A percentile compares a stretch with the other conserved stretches of the same genome.
phyloP scores from a whole-genome alignment of 2,888 invertebrate species.

The Sinopyrophorus schimmeli region DNA sequence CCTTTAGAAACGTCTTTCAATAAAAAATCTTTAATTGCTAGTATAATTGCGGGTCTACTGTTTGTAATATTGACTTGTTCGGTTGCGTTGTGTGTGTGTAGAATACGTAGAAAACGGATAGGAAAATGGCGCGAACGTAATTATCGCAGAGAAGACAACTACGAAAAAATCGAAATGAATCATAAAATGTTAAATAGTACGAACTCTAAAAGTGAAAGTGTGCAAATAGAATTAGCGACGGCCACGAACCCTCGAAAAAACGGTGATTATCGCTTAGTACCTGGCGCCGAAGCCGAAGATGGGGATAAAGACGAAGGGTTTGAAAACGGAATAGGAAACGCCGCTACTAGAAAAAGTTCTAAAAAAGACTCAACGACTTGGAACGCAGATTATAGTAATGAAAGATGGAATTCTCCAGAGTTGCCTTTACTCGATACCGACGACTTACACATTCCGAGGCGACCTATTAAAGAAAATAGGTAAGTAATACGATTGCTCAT shows the following conservation, averaged over 20 bases:
- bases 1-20: conserved; percentile 64
- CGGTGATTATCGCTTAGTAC: conserved; percentile 74
- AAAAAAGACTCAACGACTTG: conserved; percentile 46
- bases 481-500: conserved; percentile 47
- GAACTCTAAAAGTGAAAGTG: conserved; percentile 33
- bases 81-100: conserved; percentile 66
- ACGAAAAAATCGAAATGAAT: conserved; percentile 79
- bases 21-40: conserved; percentile 66
- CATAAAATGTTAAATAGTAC: conserved; percentile 55
- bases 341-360: conserved; percentile 50
- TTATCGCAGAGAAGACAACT: conserved; percentile 62
- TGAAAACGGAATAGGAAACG: conserved; percentile 51
- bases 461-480: conserved; percentile 62
- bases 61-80: conserved; percentile 69
- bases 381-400: conserved; percentile 31
- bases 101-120: conserved; percentile 64
- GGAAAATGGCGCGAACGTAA: conserved; percentile 56
- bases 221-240: conserved; percentile 40
- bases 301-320: conserved; percentile 62
- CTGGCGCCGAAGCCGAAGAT: conserved; percentile 61
- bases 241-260: conserved; percentile 60
- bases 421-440: conserved; percentile 46
- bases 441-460: conserved; percentile 67
- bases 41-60: conserved; percentile 68
- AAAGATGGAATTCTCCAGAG: conserved; percentile 45